phyloP scores from a whole-genome alignment of 2,888 invertebrate genomes.

The Tortrix viridana region DNA sequence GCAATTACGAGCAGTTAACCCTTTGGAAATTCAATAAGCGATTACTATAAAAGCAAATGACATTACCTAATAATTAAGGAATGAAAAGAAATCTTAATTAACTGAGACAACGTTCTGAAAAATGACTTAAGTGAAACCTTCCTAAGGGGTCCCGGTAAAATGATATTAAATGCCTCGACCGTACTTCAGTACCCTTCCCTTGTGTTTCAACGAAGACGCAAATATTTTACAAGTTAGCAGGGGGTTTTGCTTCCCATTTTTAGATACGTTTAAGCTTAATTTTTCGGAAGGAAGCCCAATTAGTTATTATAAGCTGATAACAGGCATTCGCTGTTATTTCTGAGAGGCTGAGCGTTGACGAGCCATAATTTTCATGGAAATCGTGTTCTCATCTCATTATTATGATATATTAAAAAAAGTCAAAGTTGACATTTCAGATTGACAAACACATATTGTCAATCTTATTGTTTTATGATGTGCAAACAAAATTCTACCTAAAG shows the following conservation, averaged over 20 bases:
- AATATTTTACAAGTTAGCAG: constrained; percentile 28
- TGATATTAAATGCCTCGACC: constrained; percentile 35
- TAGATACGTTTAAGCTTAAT: constrained; percentile 21
- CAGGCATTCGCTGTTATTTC: too few relatives aligned
- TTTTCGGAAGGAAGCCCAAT: constrained; percentile 1
- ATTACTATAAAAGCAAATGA: constrained; percentile 51
- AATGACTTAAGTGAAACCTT: constrained; percentile 38
- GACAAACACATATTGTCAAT: too few relatives aligned
- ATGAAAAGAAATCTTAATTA: constrained; percentile 39
- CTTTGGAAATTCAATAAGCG: constrained; percentile 59
- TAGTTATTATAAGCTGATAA: constrained; percentile 6
- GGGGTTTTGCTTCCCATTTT: constrained; percentile 23
- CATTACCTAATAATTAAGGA: constrained; percentile 36
- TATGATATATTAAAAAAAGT: too few relatives aligned
- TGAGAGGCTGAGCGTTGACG: too few relatives aligned
- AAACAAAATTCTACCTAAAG: too few relatives aligned
- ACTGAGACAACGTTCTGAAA: constrained; percentile 37
- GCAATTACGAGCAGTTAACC: constrained; percentile 59
- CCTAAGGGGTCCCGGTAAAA: constrained; percentile 33
- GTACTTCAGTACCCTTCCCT: constrained; percentile 24
- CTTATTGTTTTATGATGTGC: too few relatives aligned
- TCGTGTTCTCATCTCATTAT: too few relatives aligned
- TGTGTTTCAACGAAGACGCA: constrained; percentile 26
- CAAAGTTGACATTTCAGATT: too few relatives aligned
- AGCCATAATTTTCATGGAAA: too few relatives aligned